These are phyloP conservation scores for Drosophila colorata DNA, from an alignment of 2,888 invertebrate genomes.

Conservation along the genomic window DNA sequence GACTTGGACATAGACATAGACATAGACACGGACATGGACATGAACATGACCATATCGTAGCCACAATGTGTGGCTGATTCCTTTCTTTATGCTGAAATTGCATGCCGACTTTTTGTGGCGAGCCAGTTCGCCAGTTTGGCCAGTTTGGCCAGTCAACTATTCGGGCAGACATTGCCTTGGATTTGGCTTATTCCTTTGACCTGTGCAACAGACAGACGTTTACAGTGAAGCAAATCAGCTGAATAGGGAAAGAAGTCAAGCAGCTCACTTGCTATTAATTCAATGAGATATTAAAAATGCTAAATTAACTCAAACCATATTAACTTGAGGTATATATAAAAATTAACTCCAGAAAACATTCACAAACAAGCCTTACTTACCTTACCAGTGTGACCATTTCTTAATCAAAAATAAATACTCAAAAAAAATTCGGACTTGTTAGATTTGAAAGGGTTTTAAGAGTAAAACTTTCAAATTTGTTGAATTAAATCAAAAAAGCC, in stretches of 20 bases:
- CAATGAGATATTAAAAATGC: neutral
- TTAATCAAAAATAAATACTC: too few relatives aligned
- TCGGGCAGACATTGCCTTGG: conserved; percentile 15
- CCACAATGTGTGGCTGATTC: conserved; percentile 35
- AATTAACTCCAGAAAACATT: too few relatives aligned
- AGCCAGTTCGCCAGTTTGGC: conserved; percentile 1
- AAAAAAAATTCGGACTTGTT: too few relatives aligned
- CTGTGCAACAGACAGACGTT: conserved; percentile 20
- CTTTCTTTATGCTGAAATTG: conserved; percentile 55
- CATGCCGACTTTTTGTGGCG: conserved; percentile 61
- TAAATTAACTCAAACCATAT: too few relatives aligned
- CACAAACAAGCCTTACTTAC: too few relatives aligned
- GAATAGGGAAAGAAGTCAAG: neutral
- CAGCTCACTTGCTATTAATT: neutral
- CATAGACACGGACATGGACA: conserved; percentile 1
- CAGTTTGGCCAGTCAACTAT: conserved; percentile 7
- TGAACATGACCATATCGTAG: conserved; percentile 25
- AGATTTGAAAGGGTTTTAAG: too few relatives aligned
- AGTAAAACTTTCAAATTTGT: too few relatives aligned
- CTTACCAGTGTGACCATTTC: too few relatives aligned
- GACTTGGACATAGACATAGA: neutral
- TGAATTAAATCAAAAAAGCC: too few relatives aligned
- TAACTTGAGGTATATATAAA: too few relatives aligned
- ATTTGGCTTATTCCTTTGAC: conserved; percentile 40
- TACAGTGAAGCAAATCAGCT: conserved; percentile 25